A percentile compares a stretch with the other conserved stretches of the same genome.
phyloP scores from a whole-genome alignment of 2,797 vertebrate genomes.

The Apodemus agrarius region DNA sequence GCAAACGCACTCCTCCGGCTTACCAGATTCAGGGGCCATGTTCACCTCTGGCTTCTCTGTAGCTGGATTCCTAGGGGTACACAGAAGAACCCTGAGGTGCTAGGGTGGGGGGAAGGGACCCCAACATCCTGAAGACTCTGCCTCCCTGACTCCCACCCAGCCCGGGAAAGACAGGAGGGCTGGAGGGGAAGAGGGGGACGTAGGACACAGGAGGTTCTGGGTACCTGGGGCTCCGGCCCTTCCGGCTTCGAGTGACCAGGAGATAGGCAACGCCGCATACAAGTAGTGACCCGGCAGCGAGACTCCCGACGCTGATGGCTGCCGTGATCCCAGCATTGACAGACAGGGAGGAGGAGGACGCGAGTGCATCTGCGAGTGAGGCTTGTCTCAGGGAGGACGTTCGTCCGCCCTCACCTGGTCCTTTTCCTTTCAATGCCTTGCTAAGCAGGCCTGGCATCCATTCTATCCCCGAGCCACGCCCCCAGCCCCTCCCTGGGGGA shows the following conservation, averaged over 20 bases:
- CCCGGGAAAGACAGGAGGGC: not conserved
- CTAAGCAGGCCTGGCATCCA: too few relatives aligned
- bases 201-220: not conserved
- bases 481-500: not conserved
- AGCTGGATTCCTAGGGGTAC: slow-evolving; percentile 1
- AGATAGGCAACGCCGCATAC: slow-evolving; percentile 3
- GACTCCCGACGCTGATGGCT: not conserved
- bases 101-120: not conserved
- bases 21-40: not conserved
- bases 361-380: not conserved
- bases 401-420: not conserved
- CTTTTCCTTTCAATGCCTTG: not conserved
- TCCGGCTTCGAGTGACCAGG: slow-evolving; percentile 47
- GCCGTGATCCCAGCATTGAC: not conserved
- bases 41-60: slow-evolving; percentile 17
- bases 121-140: not conserved
- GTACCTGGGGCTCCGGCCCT: slow-evolving; percentile 60
- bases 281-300: not conserved
- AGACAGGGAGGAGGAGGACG: not conserved
- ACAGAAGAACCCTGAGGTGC: not conserved
- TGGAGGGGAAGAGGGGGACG: too few relatives aligned
- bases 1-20: not conserved
- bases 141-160: not conserved
- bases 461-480: not conserved
- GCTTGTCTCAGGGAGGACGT: not conserved